A percentile compares a stretch with the other conserved stretches of the same genome.
phyloP scores from a whole-genome alignment of 1,140 invertebrate species.

The Dendroctonus valens region DNA sequence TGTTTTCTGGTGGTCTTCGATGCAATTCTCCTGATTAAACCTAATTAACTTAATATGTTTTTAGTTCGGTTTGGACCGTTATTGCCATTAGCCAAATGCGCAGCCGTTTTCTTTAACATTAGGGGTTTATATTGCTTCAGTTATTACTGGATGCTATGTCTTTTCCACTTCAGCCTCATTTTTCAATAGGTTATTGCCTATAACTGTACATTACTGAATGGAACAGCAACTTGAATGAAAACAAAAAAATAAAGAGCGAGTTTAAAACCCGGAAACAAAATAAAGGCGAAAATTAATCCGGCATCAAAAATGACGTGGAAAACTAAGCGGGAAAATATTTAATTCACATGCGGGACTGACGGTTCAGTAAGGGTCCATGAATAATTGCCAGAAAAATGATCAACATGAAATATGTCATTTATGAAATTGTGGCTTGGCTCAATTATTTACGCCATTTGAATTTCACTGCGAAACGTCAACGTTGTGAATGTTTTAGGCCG shows the following conservation, averaged over 20 bases:
- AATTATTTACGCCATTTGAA: slow-evolving; percentile 38
- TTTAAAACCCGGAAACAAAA: slow-evolving; percentile 1
- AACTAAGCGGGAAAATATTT: slow-evolving; percentile 18
- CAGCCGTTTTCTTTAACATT: neutral
- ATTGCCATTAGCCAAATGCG: slow-evolving; percentile 20
- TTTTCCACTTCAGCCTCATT: too few species aligned
- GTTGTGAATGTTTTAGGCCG: slow-evolving; percentile 31
- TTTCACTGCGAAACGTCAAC: slow-evolving; percentile 35
- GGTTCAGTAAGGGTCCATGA: slow-evolving; percentile 28
- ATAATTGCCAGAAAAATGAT: slow-evolving; percentile 34
- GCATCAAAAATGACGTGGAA: slow-evolving; percentile 16
- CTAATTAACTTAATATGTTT: slow-evolving; percentile 34
- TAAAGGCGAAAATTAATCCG: slow-evolving; percentile 23
- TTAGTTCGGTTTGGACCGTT: slow-evolving; percentile 17
- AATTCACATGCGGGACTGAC: slow-evolving; percentile 22
- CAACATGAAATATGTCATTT: slow-evolving; percentile 38
- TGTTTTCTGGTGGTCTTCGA: slow-evolving; percentile 34
- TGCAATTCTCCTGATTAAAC: slow-evolving; percentile 32
- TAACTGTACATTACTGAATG: too few species aligned
- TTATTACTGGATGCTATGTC: too few species aligned
- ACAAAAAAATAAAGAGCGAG: neutral
- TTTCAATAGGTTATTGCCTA: too few species aligned
- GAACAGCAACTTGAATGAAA: neutral
- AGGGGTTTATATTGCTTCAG: too few species aligned
- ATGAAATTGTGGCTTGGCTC: slow-evolving; percentile 38